These are phyloP conservation scores for Hoplostethus atlanticus DNA, from an alignment of 2,797 vertebrate species.

Conservation along the genomic window DNA sequence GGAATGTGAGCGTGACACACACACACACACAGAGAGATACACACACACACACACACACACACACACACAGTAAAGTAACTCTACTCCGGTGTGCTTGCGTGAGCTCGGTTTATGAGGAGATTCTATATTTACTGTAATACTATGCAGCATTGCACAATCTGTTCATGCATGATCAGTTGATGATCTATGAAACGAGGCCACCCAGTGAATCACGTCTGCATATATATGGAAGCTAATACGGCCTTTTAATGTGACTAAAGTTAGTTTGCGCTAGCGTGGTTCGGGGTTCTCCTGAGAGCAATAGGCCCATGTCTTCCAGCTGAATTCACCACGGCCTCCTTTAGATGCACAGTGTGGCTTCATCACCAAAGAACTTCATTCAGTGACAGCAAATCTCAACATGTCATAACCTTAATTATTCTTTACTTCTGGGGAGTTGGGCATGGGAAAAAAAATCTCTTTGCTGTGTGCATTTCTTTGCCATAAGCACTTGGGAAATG, in stretches of 20 bases:
- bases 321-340: not conserved
- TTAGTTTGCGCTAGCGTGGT: not conserved
- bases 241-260: constrained; percentile 6
- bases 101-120: not conserved
- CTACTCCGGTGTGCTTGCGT: not conserved
- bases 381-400: constrained; percentile 5
- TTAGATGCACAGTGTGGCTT: not conserved
- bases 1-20: not conserved
- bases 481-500: not conserved
- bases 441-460: not conserved
- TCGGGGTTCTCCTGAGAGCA: constrained; percentile 7
- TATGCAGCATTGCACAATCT: constrained; percentile 4
- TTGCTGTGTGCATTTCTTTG: not conserved
- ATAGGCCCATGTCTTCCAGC: too few species aligned
- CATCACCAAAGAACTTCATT: constrained; percentile 2
- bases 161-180: constrained; percentile 18
- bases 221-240: not conserved
- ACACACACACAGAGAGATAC: not conserved
- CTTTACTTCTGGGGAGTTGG: not conserved
- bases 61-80: not conserved
- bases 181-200: constrained; percentile 21
- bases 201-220: constrained; percentile 19
- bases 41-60: not conserved
- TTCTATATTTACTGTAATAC: constrained; percentile 5
- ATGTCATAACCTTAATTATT: constrained; percentile 6